Conservation (phyloP, 2,113 vertebrate genomes). For the Merops nubicus region DNA sequence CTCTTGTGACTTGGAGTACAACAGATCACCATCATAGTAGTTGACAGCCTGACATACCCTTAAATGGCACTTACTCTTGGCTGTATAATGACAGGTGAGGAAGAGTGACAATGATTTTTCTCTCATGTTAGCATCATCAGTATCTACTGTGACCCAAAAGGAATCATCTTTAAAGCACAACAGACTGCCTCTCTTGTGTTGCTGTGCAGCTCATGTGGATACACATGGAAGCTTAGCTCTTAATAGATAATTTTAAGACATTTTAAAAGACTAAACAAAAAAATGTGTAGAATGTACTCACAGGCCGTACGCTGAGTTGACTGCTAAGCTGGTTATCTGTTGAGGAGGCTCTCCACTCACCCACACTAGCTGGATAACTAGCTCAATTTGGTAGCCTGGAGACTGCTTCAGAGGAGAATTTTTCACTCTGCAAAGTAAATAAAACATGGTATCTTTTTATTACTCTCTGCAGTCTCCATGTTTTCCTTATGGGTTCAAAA, state of each 20-base stretch:
- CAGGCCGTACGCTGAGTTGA: conserved; percentile 95
- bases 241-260: not conserved
- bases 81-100: not conserved
- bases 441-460: conserved; percentile 3
- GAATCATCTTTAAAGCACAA: not conserved
- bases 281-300: conserved; percentile 74
- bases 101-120: not conserved
- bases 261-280: not conserved
- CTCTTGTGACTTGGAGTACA: not conserved
- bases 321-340: conserved; percentile 93
- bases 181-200: not conserved
- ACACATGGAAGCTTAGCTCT: not conserved
- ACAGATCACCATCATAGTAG: not conserved
- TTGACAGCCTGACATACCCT: not conserved
- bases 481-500: not conserved
- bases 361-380: conserved; percentile 97
- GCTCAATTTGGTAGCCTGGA: conserved; percentile 93
- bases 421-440: conserved; percentile 86
- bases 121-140: not conserved
- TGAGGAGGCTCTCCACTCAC: conserved; percentile 97
- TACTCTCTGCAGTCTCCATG: not conserved
- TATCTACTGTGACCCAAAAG: not conserved
- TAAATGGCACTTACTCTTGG: not conserved
- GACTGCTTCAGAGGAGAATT: conserved; percentile 94
- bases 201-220: not conserved